Conservation (phyloP, 2,113 vertebrate genomes). For the Cottus gobio region DNA sequence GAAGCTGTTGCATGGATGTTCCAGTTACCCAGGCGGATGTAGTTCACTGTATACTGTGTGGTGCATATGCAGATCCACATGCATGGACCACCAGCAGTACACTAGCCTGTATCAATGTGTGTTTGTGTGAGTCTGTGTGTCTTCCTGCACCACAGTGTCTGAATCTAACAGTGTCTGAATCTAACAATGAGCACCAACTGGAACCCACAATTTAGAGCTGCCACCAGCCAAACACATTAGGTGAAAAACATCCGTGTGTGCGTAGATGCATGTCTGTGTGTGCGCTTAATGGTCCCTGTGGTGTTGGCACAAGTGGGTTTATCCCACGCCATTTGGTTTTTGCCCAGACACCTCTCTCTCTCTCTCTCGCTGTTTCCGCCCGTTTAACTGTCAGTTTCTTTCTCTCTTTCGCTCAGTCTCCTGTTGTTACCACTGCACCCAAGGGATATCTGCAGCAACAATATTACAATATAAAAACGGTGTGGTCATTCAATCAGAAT, state of each 20-base stretch:
- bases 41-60: background rate
- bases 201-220: constrained; percentile 14
- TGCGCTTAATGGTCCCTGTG: constrained; percentile 13
- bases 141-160: background rate
- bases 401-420: background rate
- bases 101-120: background rate
- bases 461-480: constrained; percentile 11
- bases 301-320: constrained; percentile 14
- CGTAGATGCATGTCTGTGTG: background rate
- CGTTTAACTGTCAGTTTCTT: background rate
- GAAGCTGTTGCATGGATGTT: constrained; percentile 4
- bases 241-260: constrained; percentile 18
- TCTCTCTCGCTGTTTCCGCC: background rate
- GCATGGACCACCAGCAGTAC: background rate
- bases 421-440: constrained; percentile 23
- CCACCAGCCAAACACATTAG: constrained; percentile 13
- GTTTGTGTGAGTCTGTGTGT: background rate
- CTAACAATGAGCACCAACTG: background rate
- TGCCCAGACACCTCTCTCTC: background rate
- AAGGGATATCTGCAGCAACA: constrained; percentile 39
- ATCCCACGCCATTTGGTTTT: constrained; percentile 28
- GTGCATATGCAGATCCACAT: background rate
- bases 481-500: constrained; percentile 24
- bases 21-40: background rate
- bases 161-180: no score